Base-by-base conservation (phyloP, 1,140 invertebrate species). In the Tetragnatha versicolor region DNA sequence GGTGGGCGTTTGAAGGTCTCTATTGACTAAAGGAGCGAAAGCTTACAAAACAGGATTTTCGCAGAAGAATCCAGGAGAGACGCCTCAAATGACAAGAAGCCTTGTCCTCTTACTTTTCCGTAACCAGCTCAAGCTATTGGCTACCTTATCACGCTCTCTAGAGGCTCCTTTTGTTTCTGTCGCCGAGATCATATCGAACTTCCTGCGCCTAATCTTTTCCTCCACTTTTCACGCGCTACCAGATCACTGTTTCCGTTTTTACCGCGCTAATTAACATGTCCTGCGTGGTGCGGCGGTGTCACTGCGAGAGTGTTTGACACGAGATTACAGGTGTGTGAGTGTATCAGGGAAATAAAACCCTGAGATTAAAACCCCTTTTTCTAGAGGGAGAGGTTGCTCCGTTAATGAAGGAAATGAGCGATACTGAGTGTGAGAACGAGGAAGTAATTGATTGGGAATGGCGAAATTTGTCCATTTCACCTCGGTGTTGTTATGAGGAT, bases 1-100 rank as follows among this genome's bases (percentile, higher is more conserved):
- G 25, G 31, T 37, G 66, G 66, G 31, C 20, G 47, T 69, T 53
- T 35, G 49, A 37, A 49, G 31, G 31, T 66, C 66, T 69, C 49
- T 69, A 69, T 69, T 69, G 66, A 69, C 66, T 69, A 69, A 69
- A 53, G 49, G 66, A 31, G 66, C 31, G 31, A 51, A 69, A 69
- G 66, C 47, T 53, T 69, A 51, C 31, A 69, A 69, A 69, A 69
- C 66, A 53, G 66, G 66, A 69, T 69, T 69, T 69, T 53, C 66
- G 20, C n/a, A 33, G 20, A 22, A 33, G 49, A 69, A 22, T 53
- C 12, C 42, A 53, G 66, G 37, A 53, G 27, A 69, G 66, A 69
- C 31, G 31, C 33, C 66, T 69, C 35, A 12, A 51, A 60, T 60
- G 49, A 39, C 69, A 73, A 45, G 53, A 39, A 58, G 37, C 39